Evolutionary conservation across 2,888 invertebrate species (phyloP), one percentile per base, ranked within the genome.

Genomic region (Drosophila quinaria): DNA sequence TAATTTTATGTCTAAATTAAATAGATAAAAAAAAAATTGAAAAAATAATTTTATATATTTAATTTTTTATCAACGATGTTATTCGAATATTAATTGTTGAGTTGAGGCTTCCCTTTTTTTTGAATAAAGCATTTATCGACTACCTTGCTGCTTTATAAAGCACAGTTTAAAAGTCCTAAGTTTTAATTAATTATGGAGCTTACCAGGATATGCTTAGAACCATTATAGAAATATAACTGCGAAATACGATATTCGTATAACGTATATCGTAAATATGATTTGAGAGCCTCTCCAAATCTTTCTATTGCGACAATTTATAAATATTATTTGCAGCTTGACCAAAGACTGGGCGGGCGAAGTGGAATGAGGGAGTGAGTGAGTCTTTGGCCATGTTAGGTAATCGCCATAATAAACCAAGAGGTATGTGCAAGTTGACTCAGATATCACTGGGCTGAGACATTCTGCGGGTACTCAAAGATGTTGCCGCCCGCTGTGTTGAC

Each of bases 401-500:
- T 74, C 50, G 87, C 85, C 67, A 74, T 84, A 80, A 88, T 78
- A 78, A 74, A 77, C 65, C 56, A 63, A 56, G 70, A 60, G 63
- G 56, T 29, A 69, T 69, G 75, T 69, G 47, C 69, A 67, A 77
- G 86, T 75, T 75, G 80, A 63, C 69, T 72, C 68, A 60, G 86
- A 70, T 85, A 82, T 73, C 83, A 55, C 59, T 39, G 56, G 37
- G 9, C 19, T 35, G 31, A 49, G 29, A 4, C 64, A 70, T 62
- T 75, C 76, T 75, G 41, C 49, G 54, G 55, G 58, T 60, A 52
- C 67, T 86, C 89, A 89, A 87, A 87, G 58, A 46, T 71, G 66
- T 52, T 58, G 83, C 80, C 86, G 86, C 85, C 89, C 74, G 86
- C 85, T 85, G 85, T 68, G 88, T 73, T 87, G 89, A 87, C 85